Percentiles rank a stretch among this genome's conserved stretches.
phyloP scores from a whole-genome alignment of 2,797 vertebrate genomes.

The Melopsittacus undulatus region DNA sequence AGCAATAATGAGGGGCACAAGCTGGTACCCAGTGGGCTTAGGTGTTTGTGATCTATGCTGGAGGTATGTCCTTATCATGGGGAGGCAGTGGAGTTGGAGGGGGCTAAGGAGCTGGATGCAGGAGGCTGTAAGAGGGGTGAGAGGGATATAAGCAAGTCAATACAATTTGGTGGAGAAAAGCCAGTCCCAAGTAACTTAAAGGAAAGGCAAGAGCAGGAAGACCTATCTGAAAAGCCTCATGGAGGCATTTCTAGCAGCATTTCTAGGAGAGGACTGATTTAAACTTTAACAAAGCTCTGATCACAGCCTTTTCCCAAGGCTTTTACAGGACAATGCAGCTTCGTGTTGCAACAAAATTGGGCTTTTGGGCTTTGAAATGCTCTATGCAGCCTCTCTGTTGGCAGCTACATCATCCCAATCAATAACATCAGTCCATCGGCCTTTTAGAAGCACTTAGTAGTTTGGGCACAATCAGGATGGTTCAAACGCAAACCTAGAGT shows the following conservation, averaged over 20 bases:
- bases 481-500: neutral
- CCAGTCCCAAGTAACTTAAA: neutral
- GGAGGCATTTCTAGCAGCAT: neutral
- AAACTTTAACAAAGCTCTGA: neutral
- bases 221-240: neutral
- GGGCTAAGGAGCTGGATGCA: neutral
- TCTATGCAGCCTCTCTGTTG: neutral
- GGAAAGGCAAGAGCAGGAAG: neutral
- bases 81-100: neutral
- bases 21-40: neutral
- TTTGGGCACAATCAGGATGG: neutral
- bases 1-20: rapidly evolving
- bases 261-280: neutral
- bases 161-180: neutral
- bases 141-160: neutral
- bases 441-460: conserved; percentile 6
- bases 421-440: neutral
- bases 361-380: neutral
- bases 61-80: neutral
- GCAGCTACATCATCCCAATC: conserved; percentile 5
- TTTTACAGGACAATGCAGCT: neutral
- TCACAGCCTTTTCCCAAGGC: neutral
- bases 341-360: neutral
- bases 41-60: neutral
- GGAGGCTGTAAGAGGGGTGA: neutral